Evolutionary conservation across 1,140 invertebrate species (phyloP), one percentile per base, ranked within the genome.

Genomic region (Aphidius gifuensis): DNA sequence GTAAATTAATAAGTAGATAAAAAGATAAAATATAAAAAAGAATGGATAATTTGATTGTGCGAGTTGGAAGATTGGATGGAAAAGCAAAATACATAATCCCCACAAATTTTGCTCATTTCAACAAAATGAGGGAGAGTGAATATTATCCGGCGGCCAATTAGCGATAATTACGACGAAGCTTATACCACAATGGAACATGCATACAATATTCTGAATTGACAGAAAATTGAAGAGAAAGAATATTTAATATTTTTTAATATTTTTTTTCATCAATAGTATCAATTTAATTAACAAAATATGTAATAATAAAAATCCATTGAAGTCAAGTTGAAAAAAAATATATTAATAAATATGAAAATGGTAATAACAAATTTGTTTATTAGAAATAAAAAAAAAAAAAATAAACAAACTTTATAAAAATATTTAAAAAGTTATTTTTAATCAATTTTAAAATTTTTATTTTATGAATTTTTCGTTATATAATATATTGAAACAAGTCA

Each of bases 141-240:
- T 60, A 60, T 60, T 50, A 60, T 60, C 58, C 58, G 48, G 23
- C 47, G 58, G 40, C 58, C 58, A 60, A 60, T 60, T 60, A 60
- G 48, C 58, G 58, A 60, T 60, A 60, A 60, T 60, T 60, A 60
- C 49, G 45, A 60, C 47, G 58, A 9, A 42, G 50, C 40, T 42
- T 40, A 55, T 40, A 40, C 53, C 53, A 16, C 53, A 16, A 8
- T 9, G 9, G 4, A 38, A 53, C 32, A 38, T 53, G 40, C 40
- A 40, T 40, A 42, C 2, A 9, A 23, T 39, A 39, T 53, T 53
- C 7, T n/a, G 42, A 55, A 55, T 32, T 55, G 53, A 55, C 53
- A 55, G 53, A 40, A 40, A 40, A 16, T 16, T 55, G 0, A 40
- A 16, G 42, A 55, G 43, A 54, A 38, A 40, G 11, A n/a, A 40